Evolutionary conservation across 2,797 vertebrate genomes (phyloP).

Genomic region (Megalops cyprinoides): DNA sequence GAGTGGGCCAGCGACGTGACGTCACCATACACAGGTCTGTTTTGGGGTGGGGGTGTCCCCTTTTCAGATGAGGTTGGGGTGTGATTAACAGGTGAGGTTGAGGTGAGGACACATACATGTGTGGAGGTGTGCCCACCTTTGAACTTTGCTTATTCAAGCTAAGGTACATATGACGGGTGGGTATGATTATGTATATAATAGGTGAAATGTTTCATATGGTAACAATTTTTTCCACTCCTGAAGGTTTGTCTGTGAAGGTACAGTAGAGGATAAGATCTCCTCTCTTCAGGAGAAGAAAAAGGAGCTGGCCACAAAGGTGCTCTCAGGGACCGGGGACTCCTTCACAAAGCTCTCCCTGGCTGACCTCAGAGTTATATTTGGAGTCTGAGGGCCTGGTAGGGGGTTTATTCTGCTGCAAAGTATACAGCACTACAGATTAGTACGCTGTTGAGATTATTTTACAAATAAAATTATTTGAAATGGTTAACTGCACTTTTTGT

Average conservation of each 20-base stretch:
- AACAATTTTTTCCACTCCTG: background rate
- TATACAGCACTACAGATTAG: background rate
- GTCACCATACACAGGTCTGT: constrained; percentile 89
- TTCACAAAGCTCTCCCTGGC: constrained; percentile 84
- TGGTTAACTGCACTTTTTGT: no score
- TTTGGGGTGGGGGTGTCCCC: no score
- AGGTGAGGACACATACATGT: background rate
- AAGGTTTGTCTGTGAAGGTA: constrained; percentile 91
- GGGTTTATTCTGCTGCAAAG: background rate
- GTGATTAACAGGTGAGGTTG: constrained; percentile 77
- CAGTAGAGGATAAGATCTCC: constrained; percentile 92
- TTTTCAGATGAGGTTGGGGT: background rate
- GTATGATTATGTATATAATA: background rate
- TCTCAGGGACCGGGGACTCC: constrained; percentile 81
- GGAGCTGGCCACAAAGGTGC: constrained; percentile 87
- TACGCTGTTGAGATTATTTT: no score
- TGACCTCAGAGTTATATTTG: constrained; percentile 86
- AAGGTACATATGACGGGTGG: background rate
- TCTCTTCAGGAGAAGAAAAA: constrained; percentile 89
- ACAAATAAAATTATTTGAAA: no score
- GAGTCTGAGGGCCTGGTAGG: constrained; percentile 59
- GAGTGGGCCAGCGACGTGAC: constrained; percentile 87
- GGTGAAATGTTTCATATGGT: background rate
- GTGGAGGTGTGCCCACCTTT: background rate
- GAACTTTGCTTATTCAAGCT: no score